phyloP scores from a whole-genome alignment of 1,140 invertebrate species.

The Drosophila trapezifrons region DNA sequence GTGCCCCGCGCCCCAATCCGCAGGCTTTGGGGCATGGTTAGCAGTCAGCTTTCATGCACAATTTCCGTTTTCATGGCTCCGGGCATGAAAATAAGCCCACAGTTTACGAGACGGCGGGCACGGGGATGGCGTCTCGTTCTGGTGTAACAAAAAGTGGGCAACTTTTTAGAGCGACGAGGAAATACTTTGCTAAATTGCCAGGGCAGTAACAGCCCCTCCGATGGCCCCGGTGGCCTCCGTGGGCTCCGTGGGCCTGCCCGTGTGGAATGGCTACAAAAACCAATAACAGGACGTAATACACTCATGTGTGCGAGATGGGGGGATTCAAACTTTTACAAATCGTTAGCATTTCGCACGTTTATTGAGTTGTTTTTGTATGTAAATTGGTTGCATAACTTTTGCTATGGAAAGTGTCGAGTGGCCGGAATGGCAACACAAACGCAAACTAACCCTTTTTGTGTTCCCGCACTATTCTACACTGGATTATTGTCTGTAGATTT shows the following conservation, averaged over 20 bases:
- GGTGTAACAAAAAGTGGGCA: constrained; percentile 72
- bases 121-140: constrained; percentile 31
- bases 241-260: constrained; percentile 11
- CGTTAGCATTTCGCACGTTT: constrained; percentile 82
- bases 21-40: constrained; percentile 14
- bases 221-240: background rate
- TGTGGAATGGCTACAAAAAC: constrained; percentile 56
- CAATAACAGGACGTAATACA: constrained; percentile 64
- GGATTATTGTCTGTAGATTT: constrained; percentile 80
- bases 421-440: constrained; percentile 58
- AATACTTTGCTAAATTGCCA: constrained; percentile 81
- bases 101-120: constrained; percentile 58
- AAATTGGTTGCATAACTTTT: constrained; percentile 82
- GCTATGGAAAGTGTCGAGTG: constrained; percentile 70
- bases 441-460: constrained; percentile 57
- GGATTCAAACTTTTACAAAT: constrained; percentile 75
- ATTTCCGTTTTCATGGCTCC: constrained; percentile 68
- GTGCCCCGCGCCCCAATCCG: constrained; percentile 5
- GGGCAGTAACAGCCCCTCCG: constrained; percentile 33
- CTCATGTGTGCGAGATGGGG: constrained; percentile 23
- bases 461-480: constrained; percentile 61
- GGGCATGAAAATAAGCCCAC: constrained; percentile 73
- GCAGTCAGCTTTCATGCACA: constrained; percentile 74
- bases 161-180: constrained; percentile 75
- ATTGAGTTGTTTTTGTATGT: constrained; percentile 83